phyloP scores from a whole-genome alignment of 2,797 vertebrate species.

The Glyptemys insculpta region DNA sequence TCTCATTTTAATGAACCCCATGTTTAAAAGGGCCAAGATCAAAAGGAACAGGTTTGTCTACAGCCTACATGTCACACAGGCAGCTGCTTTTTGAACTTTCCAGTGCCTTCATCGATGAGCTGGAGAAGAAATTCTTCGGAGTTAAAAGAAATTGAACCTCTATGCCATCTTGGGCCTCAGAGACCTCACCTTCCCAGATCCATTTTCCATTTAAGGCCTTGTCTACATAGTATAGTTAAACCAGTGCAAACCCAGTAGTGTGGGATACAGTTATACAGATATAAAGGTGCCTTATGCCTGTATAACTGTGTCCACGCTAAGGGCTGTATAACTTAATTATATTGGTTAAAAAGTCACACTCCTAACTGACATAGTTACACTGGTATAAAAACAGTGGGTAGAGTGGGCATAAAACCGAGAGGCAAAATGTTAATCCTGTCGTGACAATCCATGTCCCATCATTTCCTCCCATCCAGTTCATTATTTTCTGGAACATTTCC shows the following conservation, averaged over 20 bases:
- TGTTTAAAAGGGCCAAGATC: neutral
- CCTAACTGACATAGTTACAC: neutral
- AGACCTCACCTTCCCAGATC: neutral
- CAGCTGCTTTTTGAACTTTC: neutral
- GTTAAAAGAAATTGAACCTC: neutral
- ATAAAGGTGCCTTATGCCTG: neutral
- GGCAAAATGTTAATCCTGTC: neutral
- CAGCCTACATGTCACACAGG: neutral
- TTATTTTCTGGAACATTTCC: neutral
- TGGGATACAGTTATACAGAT: neutral
- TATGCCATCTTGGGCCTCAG: neutral
- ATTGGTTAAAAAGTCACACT: neutral
- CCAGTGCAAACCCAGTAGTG: neutral
- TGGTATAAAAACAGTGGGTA: neutral
- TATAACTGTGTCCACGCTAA: neutral
- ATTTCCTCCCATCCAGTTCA: neutral
- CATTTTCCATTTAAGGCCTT: neutral
- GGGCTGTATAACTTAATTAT: neutral
- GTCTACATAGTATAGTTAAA: neutral
- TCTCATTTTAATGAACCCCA: neutral
- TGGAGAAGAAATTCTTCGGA: neutral
- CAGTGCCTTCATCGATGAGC: neutral
- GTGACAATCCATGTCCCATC: accelerated
- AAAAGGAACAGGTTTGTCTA: neutral
- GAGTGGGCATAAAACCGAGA: accelerated